phyloP scores from a whole-genome alignment of 2,888 invertebrate genomes.

The Argyra leucocephala region DNA sequence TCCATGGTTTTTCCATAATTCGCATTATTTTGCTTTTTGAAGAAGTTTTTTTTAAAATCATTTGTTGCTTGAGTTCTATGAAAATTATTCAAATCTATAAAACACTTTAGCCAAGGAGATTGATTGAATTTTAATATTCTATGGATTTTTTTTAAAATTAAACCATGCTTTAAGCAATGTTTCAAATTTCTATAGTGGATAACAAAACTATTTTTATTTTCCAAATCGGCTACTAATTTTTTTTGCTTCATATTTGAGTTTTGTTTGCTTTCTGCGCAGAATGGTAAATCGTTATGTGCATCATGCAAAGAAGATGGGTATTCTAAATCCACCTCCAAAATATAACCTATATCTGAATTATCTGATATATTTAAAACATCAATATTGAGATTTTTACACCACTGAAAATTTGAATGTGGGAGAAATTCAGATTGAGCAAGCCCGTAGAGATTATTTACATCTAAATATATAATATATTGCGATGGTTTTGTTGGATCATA shows the following conservation, averaged over 20 bases:
- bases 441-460: slow-evolving; percentile 22
- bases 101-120: slow-evolving; percentile 30
- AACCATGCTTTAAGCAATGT: slow-evolving; percentile 18
- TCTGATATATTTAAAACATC: too few species aligned
- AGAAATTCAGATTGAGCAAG: slow-evolving; percentile 23
- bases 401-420: slow-evolving; percentile 24
- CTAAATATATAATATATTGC: slow-evolving; percentile 19
- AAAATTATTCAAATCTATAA: slow-evolving; percentile 19
- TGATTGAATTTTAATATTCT: slow-evolving; percentile 32
- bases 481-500: too few species aligned
- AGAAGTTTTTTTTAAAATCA: slow-evolving; percentile 12
- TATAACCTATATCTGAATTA: slow-evolving; percentile 23
- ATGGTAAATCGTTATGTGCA: slow-evolving; percentile 27
- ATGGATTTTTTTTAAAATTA: slow-evolving; percentile 27
- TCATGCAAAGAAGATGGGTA: slow-evolving; percentile 28
- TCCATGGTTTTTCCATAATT: slow-evolving; percentile 17
- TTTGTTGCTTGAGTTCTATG: slow-evolving; percentile 12
- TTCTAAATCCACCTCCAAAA: slow-evolving; percentile 30
- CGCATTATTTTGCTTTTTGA: slow-evolving; percentile 8
- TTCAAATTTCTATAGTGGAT: slow-evolving; percentile 33
- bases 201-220: slow-evolving; percentile 29
- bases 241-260: slow-evolving; percentile 20
- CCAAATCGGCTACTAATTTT: slow-evolving; percentile 27
- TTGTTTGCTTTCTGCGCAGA: slow-evolving; percentile 13
- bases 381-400: slow-evolving; percentile 16